Evolutionary conservation across 2,113 vertebrate species (phyloP).

Genomic region (Nothoprocta perdicaria): DNA sequence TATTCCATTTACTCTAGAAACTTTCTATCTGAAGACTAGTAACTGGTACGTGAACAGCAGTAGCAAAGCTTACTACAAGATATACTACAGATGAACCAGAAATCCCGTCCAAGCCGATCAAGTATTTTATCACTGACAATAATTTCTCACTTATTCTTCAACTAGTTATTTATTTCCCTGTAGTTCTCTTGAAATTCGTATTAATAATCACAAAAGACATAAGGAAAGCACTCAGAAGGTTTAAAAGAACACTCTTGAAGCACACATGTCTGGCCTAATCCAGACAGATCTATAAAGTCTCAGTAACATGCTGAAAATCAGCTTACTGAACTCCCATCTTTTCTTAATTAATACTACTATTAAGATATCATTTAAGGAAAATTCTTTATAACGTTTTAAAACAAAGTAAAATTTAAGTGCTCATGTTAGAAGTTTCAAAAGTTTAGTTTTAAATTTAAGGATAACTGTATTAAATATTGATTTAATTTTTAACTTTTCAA

Average conservation of each 20-base stretch:
- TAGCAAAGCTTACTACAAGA: neutral
- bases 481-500: accelerated
- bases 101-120: neutral
- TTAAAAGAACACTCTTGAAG: neutral
- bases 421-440: neutral
- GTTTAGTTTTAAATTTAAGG: neutral
- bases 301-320: neutral
- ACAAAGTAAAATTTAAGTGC: neutral
- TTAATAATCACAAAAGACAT: neutral
- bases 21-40: constrained; percentile 45
- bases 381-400: neutral
- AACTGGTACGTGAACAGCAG: neutral
- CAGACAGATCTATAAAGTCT: neutral
- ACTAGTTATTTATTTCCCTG: neutral
- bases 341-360: neutral
- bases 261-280: accelerated
- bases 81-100: neutral
- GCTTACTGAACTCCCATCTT: neutral
- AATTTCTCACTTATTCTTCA: neutral
- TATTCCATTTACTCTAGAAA: neutral
- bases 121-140: neutral
- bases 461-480: no score
- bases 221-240: neutral
- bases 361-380: neutral
- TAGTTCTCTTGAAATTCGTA: neutral